Evolutionary conservation across 2,888 invertebrate species (phyloP), one percentile per base, ranked within the genome.

Genomic region (Tanytarsus gracilentus): DNA sequence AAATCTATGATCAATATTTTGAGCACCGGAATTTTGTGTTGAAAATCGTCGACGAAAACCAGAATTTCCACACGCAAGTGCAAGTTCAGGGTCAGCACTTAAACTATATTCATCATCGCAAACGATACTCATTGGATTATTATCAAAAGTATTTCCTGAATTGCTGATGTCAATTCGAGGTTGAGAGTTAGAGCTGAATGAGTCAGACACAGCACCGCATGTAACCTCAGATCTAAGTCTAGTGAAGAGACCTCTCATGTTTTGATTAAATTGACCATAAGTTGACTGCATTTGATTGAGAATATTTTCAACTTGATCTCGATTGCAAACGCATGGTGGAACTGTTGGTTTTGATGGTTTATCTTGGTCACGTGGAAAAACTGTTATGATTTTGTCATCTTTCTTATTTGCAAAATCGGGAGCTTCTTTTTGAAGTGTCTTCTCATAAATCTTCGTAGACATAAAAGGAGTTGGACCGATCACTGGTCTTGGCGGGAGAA

Each of bases 211-310:
- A 36, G 6, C 6, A 9, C 9, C 16, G 25, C n/a, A 26, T 29
- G 18, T 23, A 11, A 23, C 14, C 8, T 29, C 40, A 21, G 58
- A 44, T 29, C 30, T 48, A 25, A 58, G 48, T 11, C 27, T 27
- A 1, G 44, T 25, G 23, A 58, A 48, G 4, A 58, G 16, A 14
- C 30, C 40, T 9, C 25, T 29, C 29, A 58, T 48, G 18, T 40
- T 14, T 23, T 48, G 7, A 3, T 58, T 27, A 18, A 48, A 58
- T 5, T 58, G 29, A 4, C 18, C 6, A 18, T 58, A 48, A 7
- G 30, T 58, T n/a, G 58, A 21, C 4, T 58, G 58, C 14, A 58
- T 58, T 2, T 29, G 58, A n/a, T 27, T 4, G 2, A 58, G 18
- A 5, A 58, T 16, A 8, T 48, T 26, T 1, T 58, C 18, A 14